A percentile compares a stretch with the other conserved stretches of the same genome.
phyloP scores from a whole-genome alignment of 2,888 invertebrate genomes.

The Herminia tarsipennalis region DNA sequence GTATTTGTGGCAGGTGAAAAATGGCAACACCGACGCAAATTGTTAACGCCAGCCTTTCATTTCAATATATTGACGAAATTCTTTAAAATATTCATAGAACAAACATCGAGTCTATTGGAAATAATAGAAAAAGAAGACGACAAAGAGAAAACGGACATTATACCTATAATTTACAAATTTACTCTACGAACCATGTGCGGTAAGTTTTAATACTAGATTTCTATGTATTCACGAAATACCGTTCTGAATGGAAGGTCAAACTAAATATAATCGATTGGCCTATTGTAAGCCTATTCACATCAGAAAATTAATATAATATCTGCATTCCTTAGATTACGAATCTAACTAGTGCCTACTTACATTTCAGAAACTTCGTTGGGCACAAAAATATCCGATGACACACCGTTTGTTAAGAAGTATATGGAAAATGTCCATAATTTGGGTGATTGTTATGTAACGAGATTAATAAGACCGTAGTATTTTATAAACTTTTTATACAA shows the following conservation, averaged over 20 bases:
- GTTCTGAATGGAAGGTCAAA: too few relatives aligned
- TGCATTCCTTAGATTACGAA: too few relatives aligned
- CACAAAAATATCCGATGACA: constrained; percentile 62
- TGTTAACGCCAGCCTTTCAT: constrained; percentile 78
- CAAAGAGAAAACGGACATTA: constrained; percentile 63
- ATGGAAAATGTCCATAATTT: constrained; percentile 49
- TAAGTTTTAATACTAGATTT: constrained; percentile 38
- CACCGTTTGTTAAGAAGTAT: constrained; percentile 67
- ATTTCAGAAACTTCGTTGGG: constrained; percentile 83
- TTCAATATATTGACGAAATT: constrained; percentile 72
- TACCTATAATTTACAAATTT: constrained; percentile 71
- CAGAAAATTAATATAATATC: too few relatives aligned
- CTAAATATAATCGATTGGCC: too few relatives aligned
- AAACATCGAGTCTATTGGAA: constrained; percentile 52
- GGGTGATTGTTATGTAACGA: constrained; percentile 23
- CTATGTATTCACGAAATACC: too few relatives aligned
- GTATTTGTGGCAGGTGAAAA: constrained; percentile 57
- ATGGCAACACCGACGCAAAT: constrained; percentile 72
- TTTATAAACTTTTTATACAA: constrained; percentile 16
- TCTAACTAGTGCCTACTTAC: neutral
- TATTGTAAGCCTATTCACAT: too few relatives aligned
- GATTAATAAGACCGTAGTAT: constrained; percentile 37
- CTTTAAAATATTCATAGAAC: constrained; percentile 59
- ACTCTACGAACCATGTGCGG: constrained; percentile 53
- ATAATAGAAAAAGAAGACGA: constrained; percentile 30